Base-by-base conservation (phyloP, 2,113 vertebrate species). In the Steatornis caripensis region DNA sequence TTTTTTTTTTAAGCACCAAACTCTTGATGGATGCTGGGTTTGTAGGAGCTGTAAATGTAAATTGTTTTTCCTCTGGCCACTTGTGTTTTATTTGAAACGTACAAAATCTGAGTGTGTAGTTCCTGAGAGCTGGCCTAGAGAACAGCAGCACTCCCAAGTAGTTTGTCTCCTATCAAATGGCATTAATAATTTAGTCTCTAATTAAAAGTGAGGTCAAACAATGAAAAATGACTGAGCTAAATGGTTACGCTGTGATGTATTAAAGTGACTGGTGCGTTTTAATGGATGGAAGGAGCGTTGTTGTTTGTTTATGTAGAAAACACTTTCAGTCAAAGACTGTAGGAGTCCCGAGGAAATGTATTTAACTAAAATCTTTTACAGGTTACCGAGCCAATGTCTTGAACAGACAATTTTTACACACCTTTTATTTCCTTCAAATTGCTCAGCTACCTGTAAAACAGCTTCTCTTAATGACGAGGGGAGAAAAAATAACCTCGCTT, bases 171-270 rank as follows among this genome's bases (percentile, higher is more conserved):
- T 98, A 98, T 98, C 98, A 97, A 96, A 96, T 15, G 83, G 96
- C 97, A 98, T 98, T 98, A 98, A 98, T 98, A 98, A 98, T 98
- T 98, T 98, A 98, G 97, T 96, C 98, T 98, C 98, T 98, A 98
- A 98, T 99, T 98, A 99, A 98, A 99, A 98, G 98, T 98, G 98
- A 98, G 98, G 98, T 98, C 98, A 98, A 98, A 98, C 97, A 97
- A 98, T 98, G 98, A 98, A 97, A 98, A 98, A 98, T 96, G 97
- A 96, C 97, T 96, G 97, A 96, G 95, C 91, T 98, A 96, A 97
- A 96, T 96, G 77, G 97, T 96, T 96, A 95, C 92, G 36, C 94
- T 43, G 93, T 86, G 96, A 98, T 97, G 95, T 97, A 95, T 97
- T 96, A 94, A 97, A 97, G 94, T 75, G 91, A 96, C 78, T 94